Percentiles rank a stretch among this genome's conserved stretches.
These are phyloP conservation scores for Allophyes oxyacanthae DNA, from an alignment of 2,888 invertebrate genomes.

Conservation along the genomic window DNA sequence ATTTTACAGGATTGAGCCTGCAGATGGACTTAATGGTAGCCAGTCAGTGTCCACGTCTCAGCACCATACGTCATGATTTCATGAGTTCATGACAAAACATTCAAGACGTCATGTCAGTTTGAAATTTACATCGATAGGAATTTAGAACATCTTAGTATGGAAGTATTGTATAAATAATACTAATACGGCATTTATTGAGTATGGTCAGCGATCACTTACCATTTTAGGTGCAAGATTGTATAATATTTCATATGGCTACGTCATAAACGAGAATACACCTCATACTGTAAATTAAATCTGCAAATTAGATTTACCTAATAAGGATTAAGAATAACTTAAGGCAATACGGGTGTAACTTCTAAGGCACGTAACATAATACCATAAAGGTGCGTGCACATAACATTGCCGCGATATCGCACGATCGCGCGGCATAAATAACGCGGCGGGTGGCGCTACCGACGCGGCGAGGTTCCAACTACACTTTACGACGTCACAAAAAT, in stretches of 20 bases:
- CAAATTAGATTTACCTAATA: constrained; percentile 59
- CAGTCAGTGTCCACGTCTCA: no score
- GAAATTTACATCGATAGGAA: constrained; percentile 35
- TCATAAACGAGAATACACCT: constrained; percentile 42
- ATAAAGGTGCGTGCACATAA: constrained; percentile 79
- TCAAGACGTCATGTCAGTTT: constrained; percentile 35
- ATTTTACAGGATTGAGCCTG: no score
- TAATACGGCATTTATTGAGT: constrained; percentile 48
- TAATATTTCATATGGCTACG: constrained; percentile 24
- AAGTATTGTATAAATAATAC: constrained; percentile 41
- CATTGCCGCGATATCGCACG: constrained; percentile 71
- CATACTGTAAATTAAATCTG: constrained; percentile 37
- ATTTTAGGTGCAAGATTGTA: constrained; percentile 33
- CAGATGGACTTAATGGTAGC: no score
- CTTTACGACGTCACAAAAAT: constrained; percentile 79
- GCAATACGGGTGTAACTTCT: constrained; percentile 64
- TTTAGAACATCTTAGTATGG: constrained; percentile 24
- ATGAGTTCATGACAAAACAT: no score
- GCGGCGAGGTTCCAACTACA: constrained; percentile 54
- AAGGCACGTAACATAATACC: constrained; percentile 70
- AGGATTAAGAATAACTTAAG: constrained; percentile 46
- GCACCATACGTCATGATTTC: no score
- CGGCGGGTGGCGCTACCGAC: constrained; percentile 84
- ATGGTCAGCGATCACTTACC: constrained; percentile 40
- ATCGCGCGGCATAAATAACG: constrained; percentile 83